A percentile compares a stretch with the other conserved stretches of the same genome.
Evolutionary conservation across 2,113 vertebrate genomes (phyloP).

Genomic region (Myrmecophaga tridactyla): DNA sequence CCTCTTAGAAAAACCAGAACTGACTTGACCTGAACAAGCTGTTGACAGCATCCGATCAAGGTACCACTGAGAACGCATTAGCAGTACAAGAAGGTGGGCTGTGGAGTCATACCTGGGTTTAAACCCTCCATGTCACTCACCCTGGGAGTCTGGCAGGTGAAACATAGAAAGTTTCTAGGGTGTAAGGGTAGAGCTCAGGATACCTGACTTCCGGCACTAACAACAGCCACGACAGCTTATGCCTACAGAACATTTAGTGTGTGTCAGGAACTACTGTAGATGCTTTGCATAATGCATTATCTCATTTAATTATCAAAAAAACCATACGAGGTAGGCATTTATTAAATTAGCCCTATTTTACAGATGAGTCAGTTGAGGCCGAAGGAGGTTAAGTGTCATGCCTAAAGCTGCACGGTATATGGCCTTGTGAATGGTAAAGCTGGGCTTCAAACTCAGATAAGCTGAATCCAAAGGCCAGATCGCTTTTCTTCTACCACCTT

Average conservation of each 20-base stretch:
- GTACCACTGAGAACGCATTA: constrained; percentile 36
- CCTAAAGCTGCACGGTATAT: background rate
- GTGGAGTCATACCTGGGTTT: constrained; percentile 12
- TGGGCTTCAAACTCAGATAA: background rate
- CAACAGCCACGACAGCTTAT: background rate
- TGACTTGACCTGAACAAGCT: constrained; percentile 28
- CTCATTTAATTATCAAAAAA: constrained; percentile 39
- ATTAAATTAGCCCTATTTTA: background rate
- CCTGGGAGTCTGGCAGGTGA: constrained; percentile 15
- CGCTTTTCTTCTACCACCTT: background rate
- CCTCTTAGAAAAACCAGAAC: constrained; percentile 60
- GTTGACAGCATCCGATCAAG: constrained; percentile 36
- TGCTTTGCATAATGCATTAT: background rate
- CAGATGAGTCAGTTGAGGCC: background rate
- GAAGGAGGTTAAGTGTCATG: background rate
- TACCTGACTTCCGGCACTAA: background rate
- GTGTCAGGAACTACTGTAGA: background rate
- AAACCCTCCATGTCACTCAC: constrained; percentile 12
- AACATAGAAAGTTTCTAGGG: constrained; percentile 41
- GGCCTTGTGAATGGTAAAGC: background rate
- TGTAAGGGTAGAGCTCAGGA: background rate
- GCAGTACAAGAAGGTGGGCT: background rate
- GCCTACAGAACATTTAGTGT: background rate
- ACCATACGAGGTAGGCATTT: background rate
- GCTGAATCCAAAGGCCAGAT: background rate